Evolutionary conservation across 2,888 invertebrate species (phyloP).

Genomic region (Caenorhabditis zanzibari): DNA sequence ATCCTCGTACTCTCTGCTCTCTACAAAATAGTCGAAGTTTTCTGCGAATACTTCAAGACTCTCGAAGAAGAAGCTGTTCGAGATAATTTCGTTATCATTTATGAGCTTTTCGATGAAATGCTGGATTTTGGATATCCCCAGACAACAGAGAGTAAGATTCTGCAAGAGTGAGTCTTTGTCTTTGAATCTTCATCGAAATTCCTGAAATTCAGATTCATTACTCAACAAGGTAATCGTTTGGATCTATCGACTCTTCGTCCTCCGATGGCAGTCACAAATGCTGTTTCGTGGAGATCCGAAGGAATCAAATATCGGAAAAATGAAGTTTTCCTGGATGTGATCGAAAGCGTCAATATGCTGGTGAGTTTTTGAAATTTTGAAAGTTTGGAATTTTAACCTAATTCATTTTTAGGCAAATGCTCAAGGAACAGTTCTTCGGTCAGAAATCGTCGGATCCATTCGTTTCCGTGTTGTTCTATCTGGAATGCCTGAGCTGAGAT

Average conservation of each 20-base stretch:
- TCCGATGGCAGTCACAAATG: constrained; percentile 98
- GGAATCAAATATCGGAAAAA: constrained; percentile 99
- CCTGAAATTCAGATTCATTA: constrained; percentile 88
- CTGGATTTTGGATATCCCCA: constrained; percentile 95
- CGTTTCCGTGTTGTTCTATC: constrained; percentile 98
- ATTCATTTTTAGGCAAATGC: constrained; percentile 88
- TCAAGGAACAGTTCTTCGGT: constrained; percentile 95
- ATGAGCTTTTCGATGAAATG: constrained; percentile 95
- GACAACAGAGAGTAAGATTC: constrained; percentile 81
- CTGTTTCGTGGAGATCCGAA: constrained; percentile 97
- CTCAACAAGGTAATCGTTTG: constrained; percentile 97
- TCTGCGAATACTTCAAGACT: constrained; percentile 77
- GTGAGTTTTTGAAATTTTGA: constrained; percentile 83
- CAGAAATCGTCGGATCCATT: constrained; percentile 98
- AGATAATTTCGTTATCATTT: constrained; percentile 98
- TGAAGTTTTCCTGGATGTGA: constrained; percentile 98
- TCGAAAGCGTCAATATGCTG: constrained; percentile 96
- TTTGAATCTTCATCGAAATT: too few species aligned
- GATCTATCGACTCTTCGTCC: constrained; percentile 94
- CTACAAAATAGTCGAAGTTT: constrained; percentile 93
- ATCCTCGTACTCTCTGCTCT: constrained; percentile 96
- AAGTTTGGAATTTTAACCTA: background rate
- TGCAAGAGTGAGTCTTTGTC: constrained; percentile 77
- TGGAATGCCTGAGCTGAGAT: constrained; percentile 97
- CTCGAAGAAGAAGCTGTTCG: constrained; percentile 73